A percentile compares a stretch with the other conserved stretches of the same genome.
These are phyloP conservation scores for Tetramorium bicarinatum DNA, from an alignment of 2,888 invertebrate genomes.

Conservation along the genomic window DNA sequence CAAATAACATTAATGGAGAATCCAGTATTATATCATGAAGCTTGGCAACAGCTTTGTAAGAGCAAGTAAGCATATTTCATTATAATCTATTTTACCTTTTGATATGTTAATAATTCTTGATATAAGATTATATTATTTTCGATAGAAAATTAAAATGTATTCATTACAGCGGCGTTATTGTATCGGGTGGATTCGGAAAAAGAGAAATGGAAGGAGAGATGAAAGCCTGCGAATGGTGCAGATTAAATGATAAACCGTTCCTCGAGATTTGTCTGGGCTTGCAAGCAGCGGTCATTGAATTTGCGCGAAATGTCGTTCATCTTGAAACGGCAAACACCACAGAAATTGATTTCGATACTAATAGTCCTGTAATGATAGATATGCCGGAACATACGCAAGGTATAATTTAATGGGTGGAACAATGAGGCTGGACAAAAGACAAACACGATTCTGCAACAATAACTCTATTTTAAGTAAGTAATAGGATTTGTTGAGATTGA, in stretches of 20 bases:
- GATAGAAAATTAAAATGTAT: constrained; percentile 33
- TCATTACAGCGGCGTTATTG: constrained; percentile 93
- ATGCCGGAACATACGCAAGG: constrained; percentile 99
- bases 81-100: constrained; percentile 31
- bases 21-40: constrained; percentile 95
- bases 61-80: constrained; percentile 89
- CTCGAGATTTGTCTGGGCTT: constrained; percentile 99
- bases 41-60: constrained; percentile 96
- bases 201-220: constrained; percentile 99
- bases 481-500: constrained; percentile 2
- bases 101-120: not conserved
- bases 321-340: constrained; percentile 94
- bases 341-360: constrained; percentile 92
- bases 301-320: constrained; percentile 94
- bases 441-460: constrained; percentile 91
- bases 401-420: constrained; percentile 98
- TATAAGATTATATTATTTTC: not conserved
- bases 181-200: constrained; percentile 99
- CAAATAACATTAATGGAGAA: constrained; percentile 90
- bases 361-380: constrained; percentile 95
- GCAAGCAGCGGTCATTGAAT: constrained; percentile 98
- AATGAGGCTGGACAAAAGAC: constrained; percentile 98
- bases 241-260: constrained; percentile 95
- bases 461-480: constrained; percentile 89
- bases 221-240: constrained; percentile 96